These are phyloP conservation scores for Thaleichthys pacificus DNA, from an alignment of 2,797 vertebrate genomes.

Conservation along the genomic window DNA sequence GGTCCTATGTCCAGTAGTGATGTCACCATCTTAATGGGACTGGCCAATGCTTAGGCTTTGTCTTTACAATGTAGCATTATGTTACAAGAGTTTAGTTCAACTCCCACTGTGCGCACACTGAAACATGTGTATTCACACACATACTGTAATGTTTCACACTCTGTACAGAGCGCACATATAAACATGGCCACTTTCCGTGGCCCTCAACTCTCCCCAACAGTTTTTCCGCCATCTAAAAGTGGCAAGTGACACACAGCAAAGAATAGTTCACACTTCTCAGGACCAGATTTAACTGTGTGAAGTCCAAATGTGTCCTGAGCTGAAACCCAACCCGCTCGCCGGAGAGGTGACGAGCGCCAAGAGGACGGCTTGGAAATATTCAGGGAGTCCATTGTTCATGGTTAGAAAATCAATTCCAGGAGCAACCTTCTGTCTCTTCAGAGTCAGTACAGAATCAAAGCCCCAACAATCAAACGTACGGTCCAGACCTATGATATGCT, in stretches of 20 bases:
- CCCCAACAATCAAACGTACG: neutral
- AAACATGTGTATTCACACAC: constrained; percentile 3
- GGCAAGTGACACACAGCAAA: constrained; percentile 14
- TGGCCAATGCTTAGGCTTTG: constrained; percentile 47
- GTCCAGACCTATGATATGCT: no score
- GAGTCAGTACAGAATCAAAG: neutral
- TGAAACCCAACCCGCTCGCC: constrained; percentile 32
- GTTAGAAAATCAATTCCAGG: constrained; percentile 48
- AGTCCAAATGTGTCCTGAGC: constrained; percentile 39
- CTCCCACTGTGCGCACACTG: constrained; percentile 23
- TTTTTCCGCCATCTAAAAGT: constrained; percentile 29
- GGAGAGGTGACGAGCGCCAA: constrained; percentile 28
- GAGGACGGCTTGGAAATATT: constrained; percentile 29
- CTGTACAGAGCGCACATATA: constrained; percentile 21
- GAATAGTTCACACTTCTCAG: constrained; percentile 41
- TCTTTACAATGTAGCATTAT: constrained; percentile 71
- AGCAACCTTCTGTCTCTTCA: constrained; percentile 3
- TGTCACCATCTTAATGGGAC: constrained; percentile 68
- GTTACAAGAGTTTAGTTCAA: constrained; percentile 34
- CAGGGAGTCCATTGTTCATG: constrained; percentile 35
- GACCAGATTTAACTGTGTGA: constrained; percentile 42
- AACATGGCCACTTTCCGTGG: constrained; percentile 9
- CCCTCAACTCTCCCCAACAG: constrained; percentile 24
- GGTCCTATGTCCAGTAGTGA: constrained; percentile 69
- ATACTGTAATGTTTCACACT: constrained; percentile 50